Conservation (phyloP, 2,888 invertebrate genomes). For the Poecilus cupreus region DNA sequence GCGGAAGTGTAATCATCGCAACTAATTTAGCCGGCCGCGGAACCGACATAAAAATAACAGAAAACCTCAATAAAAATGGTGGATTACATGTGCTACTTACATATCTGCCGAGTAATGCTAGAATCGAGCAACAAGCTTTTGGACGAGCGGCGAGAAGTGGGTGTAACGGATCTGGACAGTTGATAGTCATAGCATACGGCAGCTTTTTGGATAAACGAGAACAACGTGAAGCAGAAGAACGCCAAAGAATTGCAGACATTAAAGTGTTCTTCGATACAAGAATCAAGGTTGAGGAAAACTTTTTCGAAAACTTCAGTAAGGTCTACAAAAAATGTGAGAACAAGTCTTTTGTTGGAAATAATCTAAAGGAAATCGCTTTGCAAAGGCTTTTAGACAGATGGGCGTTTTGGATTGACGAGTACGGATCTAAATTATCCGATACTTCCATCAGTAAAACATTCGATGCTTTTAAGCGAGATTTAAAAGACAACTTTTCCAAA, state of each 20-base stretch:
- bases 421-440: slow-evolving; percentile 52
- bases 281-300: slow-evolving; percentile 63
- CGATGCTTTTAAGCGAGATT: not conserved
- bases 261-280: slow-evolving; percentile 62
- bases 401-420: slow-evolving; percentile 65
- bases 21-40: slow-evolving; percentile 68
- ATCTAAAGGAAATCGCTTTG: slow-evolving; percentile 61
- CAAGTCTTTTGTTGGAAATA: not conserved
- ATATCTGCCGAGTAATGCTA: slow-evolving; percentile 69
- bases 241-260: slow-evolving; percentile 62
- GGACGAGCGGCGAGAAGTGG: slow-evolving; percentile 70
- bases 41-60: slow-evolving; percentile 68
- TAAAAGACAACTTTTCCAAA: slow-evolving; percentile 2
- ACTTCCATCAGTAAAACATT: slow-evolving; percentile 3
- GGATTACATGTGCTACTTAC: slow-evolving; percentile 70
- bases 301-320: slow-evolving; percentile 62
- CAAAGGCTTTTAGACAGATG: slow-evolving; percentile 63
- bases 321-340: slow-evolving; percentile 57
- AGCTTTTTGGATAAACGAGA: slow-evolving; percentile 62
- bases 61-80: slow-evolving; percentile 64
- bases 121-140: slow-evolving; percentile 70
- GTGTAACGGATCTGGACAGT: slow-evolving; percentile 67
- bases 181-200: slow-evolving; percentile 62
- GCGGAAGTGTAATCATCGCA: slow-evolving; percentile 66
- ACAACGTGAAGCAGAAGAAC: slow-evolving; percentile 62